Percentiles rank a stretch among this genome's conserved stretches.
These are phyloP conservation scores for Eulemur coronatus DNA, from an alignment of 2,797 vertebrate genomes.

Conservation along the genomic window DNA sequence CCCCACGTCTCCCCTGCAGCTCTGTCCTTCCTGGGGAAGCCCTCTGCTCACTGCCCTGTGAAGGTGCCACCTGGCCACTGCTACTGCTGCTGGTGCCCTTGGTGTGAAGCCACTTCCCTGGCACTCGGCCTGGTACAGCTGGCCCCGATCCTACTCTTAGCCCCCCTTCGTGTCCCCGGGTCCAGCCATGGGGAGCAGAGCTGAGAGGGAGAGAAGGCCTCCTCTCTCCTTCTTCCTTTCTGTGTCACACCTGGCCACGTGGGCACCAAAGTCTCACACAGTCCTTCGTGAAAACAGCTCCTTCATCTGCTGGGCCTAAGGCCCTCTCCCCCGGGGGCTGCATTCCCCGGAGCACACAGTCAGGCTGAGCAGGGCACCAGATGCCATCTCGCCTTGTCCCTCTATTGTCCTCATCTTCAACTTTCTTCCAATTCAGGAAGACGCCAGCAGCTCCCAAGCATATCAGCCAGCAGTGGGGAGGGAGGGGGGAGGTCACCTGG, in stretches of 20 bases:
- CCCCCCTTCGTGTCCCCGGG: accelerated
- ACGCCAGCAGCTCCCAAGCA: background rate
- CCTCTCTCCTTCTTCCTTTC: too few relatives aligned
- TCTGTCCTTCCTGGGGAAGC: background rate
- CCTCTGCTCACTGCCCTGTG: background rate
- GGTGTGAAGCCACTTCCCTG: too few relatives aligned
- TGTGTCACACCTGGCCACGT: too few relatives aligned
- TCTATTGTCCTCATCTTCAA: background rate
- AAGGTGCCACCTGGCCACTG: background rate
- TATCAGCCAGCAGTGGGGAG: background rate
- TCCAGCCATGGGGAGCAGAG: background rate
- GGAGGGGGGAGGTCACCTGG: background rate
- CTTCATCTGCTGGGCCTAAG: background rate
- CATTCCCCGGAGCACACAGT: background rate
- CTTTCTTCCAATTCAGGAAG: background rate
- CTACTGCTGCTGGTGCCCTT: background rate
- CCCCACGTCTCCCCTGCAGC: background rate
- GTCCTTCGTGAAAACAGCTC: background rate
- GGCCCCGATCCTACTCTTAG: background rate
- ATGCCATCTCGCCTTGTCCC: background rate
- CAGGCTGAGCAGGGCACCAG: background rate
- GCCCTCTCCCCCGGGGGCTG: background rate
- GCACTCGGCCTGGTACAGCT: too few relatives aligned
- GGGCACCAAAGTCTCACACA: background rate
- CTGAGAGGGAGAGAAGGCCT: background rate